phyloP scores from a whole-genome alignment of 2,797 vertebrate species.

The Peromyscus eremicus region DNA sequence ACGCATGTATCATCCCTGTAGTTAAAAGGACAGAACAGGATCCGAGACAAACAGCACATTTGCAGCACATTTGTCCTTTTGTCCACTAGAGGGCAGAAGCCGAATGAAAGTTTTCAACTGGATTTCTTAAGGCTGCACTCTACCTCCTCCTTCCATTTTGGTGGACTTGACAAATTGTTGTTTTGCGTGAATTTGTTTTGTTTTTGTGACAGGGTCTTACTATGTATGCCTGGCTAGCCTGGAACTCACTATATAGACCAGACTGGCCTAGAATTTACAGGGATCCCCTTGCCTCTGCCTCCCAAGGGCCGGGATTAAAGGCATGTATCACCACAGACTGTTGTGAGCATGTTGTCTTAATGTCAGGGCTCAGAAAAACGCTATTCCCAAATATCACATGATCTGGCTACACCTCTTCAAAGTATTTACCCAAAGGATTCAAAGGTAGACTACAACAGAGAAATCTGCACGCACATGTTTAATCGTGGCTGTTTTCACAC shows the following conservation, averaged over 20 bases:
- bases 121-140: not conserved
- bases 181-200: not conserved
- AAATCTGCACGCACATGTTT: not conserved
- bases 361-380: not conserved
- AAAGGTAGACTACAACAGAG: too few relatives aligned
- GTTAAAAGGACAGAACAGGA: not conserved
- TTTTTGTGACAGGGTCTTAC: not conserved
- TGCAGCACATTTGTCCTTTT: not conserved
- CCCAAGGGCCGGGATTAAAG: not conserved
- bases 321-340: not conserved
- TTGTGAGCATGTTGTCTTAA: not conserved
- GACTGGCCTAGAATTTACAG: not conserved
- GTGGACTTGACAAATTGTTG: not conserved
- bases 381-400: not conserved
- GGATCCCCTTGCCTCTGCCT: not conserved
- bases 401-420: not conserved
- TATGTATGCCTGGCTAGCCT: not conserved
- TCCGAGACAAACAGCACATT: not conserved
- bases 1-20: not conserved
- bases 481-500: not conserved
- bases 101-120: not conserved
- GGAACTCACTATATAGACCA: not conserved
- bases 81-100: slow-evolving; percentile 76
- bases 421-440: not conserved
- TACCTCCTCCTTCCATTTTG: not conserved